Evolutionary conservation across 2,113 vertebrate species (phyloP), one percentile per base, ranked within the genome.

Genomic region (Dipodomys stephensi): DNA sequence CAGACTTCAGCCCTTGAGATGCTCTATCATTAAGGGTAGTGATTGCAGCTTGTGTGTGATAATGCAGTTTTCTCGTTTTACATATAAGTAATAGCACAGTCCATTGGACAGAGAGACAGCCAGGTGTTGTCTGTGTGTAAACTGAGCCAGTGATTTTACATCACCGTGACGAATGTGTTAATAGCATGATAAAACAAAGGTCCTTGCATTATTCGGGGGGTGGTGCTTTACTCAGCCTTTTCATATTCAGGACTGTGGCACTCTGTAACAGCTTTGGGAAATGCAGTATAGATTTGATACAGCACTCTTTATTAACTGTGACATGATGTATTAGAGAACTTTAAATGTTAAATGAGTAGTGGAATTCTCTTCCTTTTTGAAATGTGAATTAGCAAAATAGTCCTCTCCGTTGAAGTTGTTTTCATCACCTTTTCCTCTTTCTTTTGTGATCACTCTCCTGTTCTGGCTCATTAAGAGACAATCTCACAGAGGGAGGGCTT

Each of bases 271-370:
- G 91, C 95, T 97, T 57, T 96, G 68, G 39, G 85, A 74, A 57
- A 94, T 39, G 39, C 83, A 81, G 23, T 88, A 20, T 39, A 95
- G 83, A 97, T 94, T 96, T 96, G 87, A 69, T 87, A 95, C 67
- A 69, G 73, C 53, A 57, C 95, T 96, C 95, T 95, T 96, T 96
- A 94, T 97, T 97, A 92, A 92, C 93, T 97, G 87, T 98, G 97
- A 97, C 94, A 39, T 87, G 62, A 79, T 97, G 92, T 72, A 78
- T 96, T 74, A 39, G 62, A 85, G 91, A 77, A 87, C 87, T 81
- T 57, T 57, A 57, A 57, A 57, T 57, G 53, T 94, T 96, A 95
- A 97, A 83, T 87, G 44, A 92, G 74, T 79, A 74, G 25, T 60
- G 44, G 46, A 35, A 15, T 95, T 90, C 62, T 81, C 35, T 87